Evolutionary conservation across 2,113 vertebrate genomes (phyloP), one percentile per base, ranked within the genome.

Genomic region (Percopsis transmontana): DNA sequence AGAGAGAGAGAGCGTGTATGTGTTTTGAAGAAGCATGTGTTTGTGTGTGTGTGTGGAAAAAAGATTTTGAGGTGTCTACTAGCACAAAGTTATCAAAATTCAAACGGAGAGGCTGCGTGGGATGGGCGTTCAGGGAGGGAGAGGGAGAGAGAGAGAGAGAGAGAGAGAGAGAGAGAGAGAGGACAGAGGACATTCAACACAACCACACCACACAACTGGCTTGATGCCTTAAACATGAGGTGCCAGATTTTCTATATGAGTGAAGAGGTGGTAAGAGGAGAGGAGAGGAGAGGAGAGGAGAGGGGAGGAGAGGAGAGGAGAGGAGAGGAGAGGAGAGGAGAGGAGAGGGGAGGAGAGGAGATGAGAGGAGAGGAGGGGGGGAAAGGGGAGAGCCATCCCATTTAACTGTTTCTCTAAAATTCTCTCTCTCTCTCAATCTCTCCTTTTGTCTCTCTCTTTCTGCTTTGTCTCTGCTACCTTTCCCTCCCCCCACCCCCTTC

Each of bases 201-300:
- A 70, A 45, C 60, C 58, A 66, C 68, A 58, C 66, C 74, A 67
- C 41, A 81, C 72, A 69, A 83, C 85, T 72, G 44, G 78, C 60
- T 65, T 76, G 72, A 89, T 89, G 84, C 82, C 66, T 89, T 85
- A 87, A 85, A 86, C 85, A 85, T 87, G 84, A 88, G 81, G n/a
- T n/a, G n/a, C n/a, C 68, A 68, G 72, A 62, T 82, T 84, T 84
- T 71, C 78, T 39, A 85, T 88, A 70, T 76, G 38, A 2, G 66
- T 77, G 86, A 87, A 80, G 82, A 81, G 78, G 70, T 48, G 64
- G 38, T 42, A 56, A 60, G 64, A 13, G 78, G 45, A 21, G 66
- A 65, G 10, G 23, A 70, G 66, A 63, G 24, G 38, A 51, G 86
- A 87, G 76, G 82, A 81, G 77, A 66, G 41, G 63, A 23, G 33